These are phyloP conservation scores for Epirrhoe tristata DNA, from an alignment of 2,888 invertebrate species.

Conservation along the genomic window DNA sequence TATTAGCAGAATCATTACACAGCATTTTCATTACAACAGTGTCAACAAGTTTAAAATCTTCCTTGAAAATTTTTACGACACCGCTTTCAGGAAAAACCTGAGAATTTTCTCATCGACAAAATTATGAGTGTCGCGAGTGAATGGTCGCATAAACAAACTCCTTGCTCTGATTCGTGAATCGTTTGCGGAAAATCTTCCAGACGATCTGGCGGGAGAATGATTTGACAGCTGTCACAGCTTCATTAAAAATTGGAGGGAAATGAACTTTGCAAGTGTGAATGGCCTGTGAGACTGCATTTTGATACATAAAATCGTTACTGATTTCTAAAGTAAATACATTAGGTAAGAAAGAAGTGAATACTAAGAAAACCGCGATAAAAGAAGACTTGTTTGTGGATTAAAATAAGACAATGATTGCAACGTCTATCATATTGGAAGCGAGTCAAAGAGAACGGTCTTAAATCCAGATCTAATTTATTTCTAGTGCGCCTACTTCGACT, in stretches of 20 bases:
- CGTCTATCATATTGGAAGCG: slow-evolving; percentile 59
- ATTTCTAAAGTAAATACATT: too few species aligned
- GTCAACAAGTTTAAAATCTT: slow-evolving; percentile 50
- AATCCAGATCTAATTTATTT: slow-evolving; percentile 49
- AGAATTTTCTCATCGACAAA: slow-evolving; percentile 38
- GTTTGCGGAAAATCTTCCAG: slow-evolving; percentile 48
- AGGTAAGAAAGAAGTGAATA: too few species aligned
- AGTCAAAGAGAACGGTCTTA: slow-evolving; percentile 54
- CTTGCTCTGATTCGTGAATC: slow-evolving; percentile 45
- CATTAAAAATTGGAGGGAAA: slow-evolving; percentile 46
- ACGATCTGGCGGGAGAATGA: slow-evolving; percentile 43
- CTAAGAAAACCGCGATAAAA: slow-evolving; percentile 49
- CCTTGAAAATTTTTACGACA: slow-evolving; percentile 48
- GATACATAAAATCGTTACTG: not conserved
- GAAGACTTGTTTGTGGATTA: slow-evolving; percentile 36
- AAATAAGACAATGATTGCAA: slow-evolving; percentile 46
- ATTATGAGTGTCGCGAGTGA: slow-evolving; percentile 45
- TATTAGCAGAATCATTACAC: slow-evolving; percentile 32
- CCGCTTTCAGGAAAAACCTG: slow-evolving; percentile 40
- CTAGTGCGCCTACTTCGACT: slow-evolving; percentile 64
- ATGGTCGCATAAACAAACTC: slow-evolving; percentile 51
- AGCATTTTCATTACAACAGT: slow-evolving; percentile 40
- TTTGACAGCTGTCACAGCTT: slow-evolving; percentile 54
- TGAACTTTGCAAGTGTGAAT: slow-evolving; percentile 38
- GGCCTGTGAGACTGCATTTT: slow-evolving; percentile 30